A percentile compares a stretch with the other conserved stretches of the same genome.
These are phyloP conservation scores for Mesitornis unicolor DNA, from an alignment of 2,113 vertebrate genomes.

Conservation along the genomic window DNA sequence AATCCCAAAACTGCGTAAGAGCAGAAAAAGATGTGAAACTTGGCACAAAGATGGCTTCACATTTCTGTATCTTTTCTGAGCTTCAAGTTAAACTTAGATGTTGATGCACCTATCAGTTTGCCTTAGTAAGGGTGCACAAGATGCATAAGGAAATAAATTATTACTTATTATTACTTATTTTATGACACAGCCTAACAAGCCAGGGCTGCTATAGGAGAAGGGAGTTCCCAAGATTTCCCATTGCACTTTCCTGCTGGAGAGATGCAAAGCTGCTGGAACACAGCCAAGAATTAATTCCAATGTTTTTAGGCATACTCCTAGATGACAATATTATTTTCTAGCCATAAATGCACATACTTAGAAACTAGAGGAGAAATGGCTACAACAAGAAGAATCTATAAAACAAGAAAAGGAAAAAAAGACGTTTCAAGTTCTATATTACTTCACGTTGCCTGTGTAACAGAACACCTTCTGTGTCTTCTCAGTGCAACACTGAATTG, in stretches of 20 bases:
- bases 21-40: neutral
- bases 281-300: neutral
- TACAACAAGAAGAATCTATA: neutral
- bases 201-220: neutral
- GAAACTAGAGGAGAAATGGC: neutral
- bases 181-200: neutral
- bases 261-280: neutral
- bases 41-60: neutral
- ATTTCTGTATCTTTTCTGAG: neutral
- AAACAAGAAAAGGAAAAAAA: neutral
- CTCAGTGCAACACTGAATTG: neutral
- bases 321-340: neutral
- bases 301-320: neutral
- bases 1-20: neutral
- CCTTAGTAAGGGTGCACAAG: neutral
- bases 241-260: neutral
- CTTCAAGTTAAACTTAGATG: neutral
- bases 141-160: neutral
- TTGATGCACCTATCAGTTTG: neutral
- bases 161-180: neutral
- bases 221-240: neutral
- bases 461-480: neutral
- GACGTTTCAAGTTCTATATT: neutral
- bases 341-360: neutral
- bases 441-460: neutral